Evolutionary conservation across 2,113 vertebrate species (phyloP).

Genomic region (Patagioenas fasciata): DNA sequence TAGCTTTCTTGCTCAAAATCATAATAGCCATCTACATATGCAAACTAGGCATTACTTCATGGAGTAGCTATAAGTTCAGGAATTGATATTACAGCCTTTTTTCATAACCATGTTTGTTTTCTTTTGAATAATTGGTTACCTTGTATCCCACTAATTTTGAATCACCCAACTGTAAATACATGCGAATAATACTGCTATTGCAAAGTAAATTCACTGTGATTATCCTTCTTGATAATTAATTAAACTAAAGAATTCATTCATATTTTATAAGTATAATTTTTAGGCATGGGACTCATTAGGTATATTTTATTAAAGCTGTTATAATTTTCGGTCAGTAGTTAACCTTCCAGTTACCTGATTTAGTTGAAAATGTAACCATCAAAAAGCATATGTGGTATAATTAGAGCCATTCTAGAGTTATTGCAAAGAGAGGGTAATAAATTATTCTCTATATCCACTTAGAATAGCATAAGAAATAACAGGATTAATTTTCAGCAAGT

Average conservation of each 20-base stretch:
- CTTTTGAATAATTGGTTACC: neutral
- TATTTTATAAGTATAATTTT: neutral
- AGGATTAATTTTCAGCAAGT: neutral
- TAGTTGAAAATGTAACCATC: slow-evolving; percentile 10
- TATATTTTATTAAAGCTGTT: slow-evolving; percentile 7
- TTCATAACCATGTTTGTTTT: neutral
- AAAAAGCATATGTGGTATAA: neutral
- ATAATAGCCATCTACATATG: neutral
- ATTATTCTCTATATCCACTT: neutral
- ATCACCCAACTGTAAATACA: neutral
- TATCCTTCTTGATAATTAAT: neutral
- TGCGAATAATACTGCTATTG: neutral
- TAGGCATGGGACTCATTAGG: neutral
- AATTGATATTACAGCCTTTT: neutral
- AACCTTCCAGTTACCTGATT: slow-evolving; percentile 23
- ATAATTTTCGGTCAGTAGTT: slow-evolving; percentile 16
- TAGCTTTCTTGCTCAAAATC: neutral
- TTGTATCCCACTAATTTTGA: neutral
- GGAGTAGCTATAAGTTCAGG: neutral
- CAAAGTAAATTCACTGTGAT: neutral
- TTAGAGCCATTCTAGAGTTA: neutral
- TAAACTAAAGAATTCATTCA: neutral
- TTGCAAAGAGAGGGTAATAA: neutral
- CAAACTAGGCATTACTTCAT: neutral
- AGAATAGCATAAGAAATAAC: neutral